phyloP scores from a whole-genome alignment of 2,888 invertebrate genomes.

The Nomada fucata region DNA sequence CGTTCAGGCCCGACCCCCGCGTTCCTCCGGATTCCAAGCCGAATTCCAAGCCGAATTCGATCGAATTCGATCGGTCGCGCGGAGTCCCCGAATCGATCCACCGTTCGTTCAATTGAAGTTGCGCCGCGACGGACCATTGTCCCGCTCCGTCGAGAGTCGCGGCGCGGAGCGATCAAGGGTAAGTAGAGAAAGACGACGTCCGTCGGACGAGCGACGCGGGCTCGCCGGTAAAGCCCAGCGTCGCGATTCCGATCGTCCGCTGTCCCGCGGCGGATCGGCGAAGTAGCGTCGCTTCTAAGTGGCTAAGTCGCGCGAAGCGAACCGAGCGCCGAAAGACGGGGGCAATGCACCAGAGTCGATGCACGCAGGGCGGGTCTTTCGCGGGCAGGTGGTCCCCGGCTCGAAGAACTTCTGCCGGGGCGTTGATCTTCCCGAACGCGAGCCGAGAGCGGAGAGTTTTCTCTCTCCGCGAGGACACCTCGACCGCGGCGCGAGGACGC shows the following conservation, averaged over 20 bases:
- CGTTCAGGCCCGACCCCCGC: background rate
- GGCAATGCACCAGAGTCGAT: slow-evolving; percentile 76
- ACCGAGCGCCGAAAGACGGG: slow-evolving; percentile 75
- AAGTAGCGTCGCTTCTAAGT: slow-evolving; percentile 63
- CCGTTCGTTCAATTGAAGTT: background rate
- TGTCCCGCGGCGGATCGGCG: background rate
- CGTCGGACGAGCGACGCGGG: background rate
- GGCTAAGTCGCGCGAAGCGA: slow-evolving; percentile 79
- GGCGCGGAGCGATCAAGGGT: background rate
- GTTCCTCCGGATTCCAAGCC: background rate
- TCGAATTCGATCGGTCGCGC: background rate
- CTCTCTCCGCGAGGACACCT: slow-evolving; percentile 27
- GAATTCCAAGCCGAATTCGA: no score
- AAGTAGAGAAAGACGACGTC: background rate
- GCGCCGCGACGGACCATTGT: background rate
- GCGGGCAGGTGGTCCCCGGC: slow-evolving; percentile 83
- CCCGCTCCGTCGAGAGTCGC: background rate
- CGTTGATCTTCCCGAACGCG: slow-evolving; percentile 77
- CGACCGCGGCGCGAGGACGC: slow-evolving; percentile 43
- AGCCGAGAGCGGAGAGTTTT: slow-evolving; percentile 48
- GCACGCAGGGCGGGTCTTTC: slow-evolving; percentile 71
- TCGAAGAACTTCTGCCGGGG: slow-evolving; percentile 82
- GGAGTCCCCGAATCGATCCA: background rate
- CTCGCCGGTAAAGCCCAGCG: slow-evolving; percentile 3
- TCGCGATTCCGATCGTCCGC: slow-evolving; percentile 22